Percentiles rank a stretch among this genome's conserved stretches.
phyloP scores from a whole-genome alignment of 2,888 invertebrate species.

The Itoplectis maculator region DNA sequence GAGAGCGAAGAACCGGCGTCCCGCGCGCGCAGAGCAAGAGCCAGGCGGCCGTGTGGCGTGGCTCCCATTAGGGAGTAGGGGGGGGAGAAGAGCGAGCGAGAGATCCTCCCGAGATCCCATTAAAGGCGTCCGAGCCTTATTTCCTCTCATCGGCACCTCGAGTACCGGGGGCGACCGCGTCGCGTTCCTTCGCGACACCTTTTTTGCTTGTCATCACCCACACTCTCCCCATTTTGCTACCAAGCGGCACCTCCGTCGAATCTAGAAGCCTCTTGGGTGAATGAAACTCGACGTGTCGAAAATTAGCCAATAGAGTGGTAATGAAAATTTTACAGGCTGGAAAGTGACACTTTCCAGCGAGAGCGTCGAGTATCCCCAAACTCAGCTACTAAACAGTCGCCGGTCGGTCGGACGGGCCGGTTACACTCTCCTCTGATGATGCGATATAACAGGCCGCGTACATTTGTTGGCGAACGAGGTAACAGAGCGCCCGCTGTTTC shows the following conservation, averaged over 20 bases:
- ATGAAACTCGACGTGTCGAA: background rate
- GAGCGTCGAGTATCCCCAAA: background rate
- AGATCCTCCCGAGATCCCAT: conserved; percentile 65
- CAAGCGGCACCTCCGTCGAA: conserved; percentile 13
- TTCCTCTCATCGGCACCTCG: conserved; percentile 70
- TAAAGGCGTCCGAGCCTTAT: conserved; percentile 64
- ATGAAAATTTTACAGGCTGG: too few relatives aligned
- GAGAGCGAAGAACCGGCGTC: conserved; percentile 52
- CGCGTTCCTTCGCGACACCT: conserved; percentile 51
- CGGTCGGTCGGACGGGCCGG: conserved; percentile 5
- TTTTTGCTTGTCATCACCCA: conserved; percentile 46
- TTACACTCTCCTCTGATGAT: conserved; percentile 18
- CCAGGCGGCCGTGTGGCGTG: too few relatives aligned
- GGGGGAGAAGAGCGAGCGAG: too few relatives aligned
- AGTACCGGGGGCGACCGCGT: conserved; percentile 27
- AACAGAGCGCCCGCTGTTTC: conserved; percentile 54
- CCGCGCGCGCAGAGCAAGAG: too few relatives aligned
- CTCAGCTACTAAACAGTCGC: background rate
- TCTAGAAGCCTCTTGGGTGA: background rate
- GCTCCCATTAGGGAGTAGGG: too few relatives aligned
- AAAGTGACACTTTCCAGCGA: background rate
- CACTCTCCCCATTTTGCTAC: conserved; percentile 9
- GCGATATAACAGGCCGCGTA: conserved; percentile 64
- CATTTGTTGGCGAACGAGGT: conserved; percentile 64
- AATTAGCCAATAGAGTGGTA: too few relatives aligned